Evolutionary conservation across 2,113 vertebrate species (phyloP).

Genomic region (Megatriorchis doriae): DNA sequence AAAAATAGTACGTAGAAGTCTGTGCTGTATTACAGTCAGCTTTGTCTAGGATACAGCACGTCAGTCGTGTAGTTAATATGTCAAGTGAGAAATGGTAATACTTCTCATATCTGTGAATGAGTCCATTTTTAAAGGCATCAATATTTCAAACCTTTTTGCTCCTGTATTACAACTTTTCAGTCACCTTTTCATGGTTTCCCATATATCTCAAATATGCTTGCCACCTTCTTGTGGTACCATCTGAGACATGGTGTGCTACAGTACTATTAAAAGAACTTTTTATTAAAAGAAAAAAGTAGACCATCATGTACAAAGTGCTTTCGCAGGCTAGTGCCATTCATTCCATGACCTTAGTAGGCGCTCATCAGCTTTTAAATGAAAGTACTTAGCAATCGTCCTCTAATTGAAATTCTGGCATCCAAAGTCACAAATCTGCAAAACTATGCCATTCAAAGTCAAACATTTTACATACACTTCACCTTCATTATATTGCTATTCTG

Average conservation of each 20-base stretch:
- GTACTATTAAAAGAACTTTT: constrained; percentile 66
- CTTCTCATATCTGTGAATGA: constrained; percentile 59
- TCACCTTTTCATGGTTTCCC: constrained; percentile 61
- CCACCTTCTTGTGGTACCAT: constrained; percentile 46
- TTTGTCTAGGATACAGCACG: constrained; percentile 58
- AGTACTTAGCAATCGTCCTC: constrained; percentile 58
- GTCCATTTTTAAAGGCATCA: constrained; percentile 69
- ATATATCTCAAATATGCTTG: constrained; percentile 55
- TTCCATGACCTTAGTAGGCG: constrained; percentile 57
- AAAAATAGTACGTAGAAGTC: constrained; percentile 60
- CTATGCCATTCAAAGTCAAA: constrained; percentile 58
- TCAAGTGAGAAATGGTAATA: constrained; percentile 66
- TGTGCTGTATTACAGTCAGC: constrained; percentile 50
- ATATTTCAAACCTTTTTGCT: constrained; percentile 73
- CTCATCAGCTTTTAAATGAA: constrained; percentile 66
- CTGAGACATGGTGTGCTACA: constrained; percentile 37
- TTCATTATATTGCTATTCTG: constrained; percentile 68
- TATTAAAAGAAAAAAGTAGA: constrained; percentile 44
- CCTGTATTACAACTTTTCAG: constrained; percentile 70
- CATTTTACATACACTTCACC: constrained; percentile 66
- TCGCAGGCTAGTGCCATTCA: background rate
- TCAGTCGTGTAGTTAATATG: constrained; percentile 65
- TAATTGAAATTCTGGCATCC: constrained; percentile 57
- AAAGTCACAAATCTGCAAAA: constrained; percentile 63
- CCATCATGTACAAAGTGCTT: constrained; percentile 24